Conservation (phyloP, 2,888 invertebrate genomes). For the Lissonota sp. region DNA sequence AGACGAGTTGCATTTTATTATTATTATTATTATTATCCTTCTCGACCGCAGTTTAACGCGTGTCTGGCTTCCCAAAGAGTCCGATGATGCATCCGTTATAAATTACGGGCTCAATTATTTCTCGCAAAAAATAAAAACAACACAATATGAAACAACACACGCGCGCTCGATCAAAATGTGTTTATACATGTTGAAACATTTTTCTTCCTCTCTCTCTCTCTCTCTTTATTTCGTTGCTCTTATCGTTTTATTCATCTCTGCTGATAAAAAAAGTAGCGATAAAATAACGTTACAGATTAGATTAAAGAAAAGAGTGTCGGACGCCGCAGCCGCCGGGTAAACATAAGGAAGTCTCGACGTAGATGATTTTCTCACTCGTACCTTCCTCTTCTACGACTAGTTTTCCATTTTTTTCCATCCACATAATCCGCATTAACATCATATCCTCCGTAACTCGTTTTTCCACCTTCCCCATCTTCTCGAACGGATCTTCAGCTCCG, state of each 20-base stretch:
- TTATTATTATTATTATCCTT: background rate
- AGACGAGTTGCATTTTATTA: constrained; percentile 34
- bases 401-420: constrained; percentile 2
- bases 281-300: constrained; percentile 39
- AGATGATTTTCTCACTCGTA: constrained; percentile 7
- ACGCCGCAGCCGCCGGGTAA: background rate
- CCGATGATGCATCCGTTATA: constrained; percentile 27
- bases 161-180: background rate
- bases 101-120: background rate
- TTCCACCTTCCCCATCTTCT: background rate
- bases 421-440: background rate
- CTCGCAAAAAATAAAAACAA: background rate
- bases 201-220: background rate
- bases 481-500: background rate
- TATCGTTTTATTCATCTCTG: background rate
- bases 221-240: background rate
- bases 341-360: constrained; percentile 9
- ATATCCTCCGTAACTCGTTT: constrained; percentile 38
- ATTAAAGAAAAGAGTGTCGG: constrained; percentile 15
- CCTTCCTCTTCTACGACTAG: background rate
- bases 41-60: no score
- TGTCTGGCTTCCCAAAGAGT: background rate
- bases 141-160: background rate
- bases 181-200: background rate
- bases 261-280: background rate